Evolutionary conservation across 2,888 invertebrate genomes (phyloP), one percentile per base, ranked within the genome.

Genomic region (Agrotis puta): DNA sequence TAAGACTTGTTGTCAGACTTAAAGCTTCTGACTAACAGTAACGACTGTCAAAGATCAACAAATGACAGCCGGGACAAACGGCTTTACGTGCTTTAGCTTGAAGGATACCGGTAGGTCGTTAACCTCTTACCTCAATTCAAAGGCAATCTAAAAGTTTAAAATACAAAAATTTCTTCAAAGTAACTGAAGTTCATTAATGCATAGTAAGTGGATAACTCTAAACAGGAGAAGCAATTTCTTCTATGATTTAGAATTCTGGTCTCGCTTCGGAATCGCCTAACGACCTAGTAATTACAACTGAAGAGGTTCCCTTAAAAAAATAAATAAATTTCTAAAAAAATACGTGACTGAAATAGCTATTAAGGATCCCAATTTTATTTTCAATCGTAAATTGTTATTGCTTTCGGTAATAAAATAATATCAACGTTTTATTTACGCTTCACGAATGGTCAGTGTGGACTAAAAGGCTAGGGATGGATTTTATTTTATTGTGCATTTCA

Each of bases 201-300:
- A 69, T 66, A 79, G 50, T 81, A 70, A 70, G 24, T 50, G 22
- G 39, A n/a, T 61, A 70, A 83, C 33, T 69, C 33, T 65, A 51
- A 81, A 68, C 24, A 69, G 51, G 47, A 39, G 45, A 62, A 24
- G 39, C 24, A 70, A 73, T 74, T 79, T 73, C 64, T 72, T 53
- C 47, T 58, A 65, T 64, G 24, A 57, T 72, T 85, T 77, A 69
- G 18, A 85, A 89, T 89, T 89, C 89, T 54, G 70, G 80, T 83
- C 88, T 83, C 82, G 88, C 62, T 22, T 70, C 64, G 66, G 85
- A 87, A 90, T 89, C 86, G 87, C 76, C 83, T 89, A 89, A 90
- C 87, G 88, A 89, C 81, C 81, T 85, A 86, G 87, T 89, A 90
- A 90, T 90, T 90, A 89, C 78, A 82, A 74, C 80, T 67, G 74